Base-by-base conservation (phyloP, 2,113 vertebrate species). In the Anolis carolinensis region DNA sequence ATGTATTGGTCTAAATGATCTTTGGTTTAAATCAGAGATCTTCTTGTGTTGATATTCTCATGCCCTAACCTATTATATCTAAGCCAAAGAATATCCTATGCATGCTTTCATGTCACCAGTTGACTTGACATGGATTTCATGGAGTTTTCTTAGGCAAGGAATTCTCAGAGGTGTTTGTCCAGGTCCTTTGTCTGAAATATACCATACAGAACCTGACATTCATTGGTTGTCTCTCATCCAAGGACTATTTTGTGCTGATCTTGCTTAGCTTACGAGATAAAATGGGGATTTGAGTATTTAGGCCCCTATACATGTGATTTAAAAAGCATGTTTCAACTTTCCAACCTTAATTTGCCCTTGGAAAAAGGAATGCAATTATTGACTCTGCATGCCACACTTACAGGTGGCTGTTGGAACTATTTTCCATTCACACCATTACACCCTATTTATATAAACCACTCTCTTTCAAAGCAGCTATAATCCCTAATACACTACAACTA, bases 321-420 rank as follows among this genome's bases (percentile, higher is more conserved):
- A 83, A 84, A 88, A 55, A 14, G 10, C 59, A 63, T 0, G 72
- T 79, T 74, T 89, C n/a, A 52, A 63, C 59, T 87, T 36, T 82
- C 87, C 85, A 93, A 67, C 77, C 83, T 88, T 68, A 67, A 76
- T 39, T 16, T 88, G 83, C 3, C 88, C 87, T 90, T 85, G 75
- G 74, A n/a, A 85, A 81, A 1, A 77, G 62, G 25, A 79, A 85
- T 32, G 62, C 1, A 5, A 0, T 32, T 13, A 78, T 32, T 68
- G 8, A 18, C n/a, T 79, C 70, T 0, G 73, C n/a, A 13, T 39
- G n/a, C 25, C 75, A 44, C 52, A 14, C 0, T 44, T 7, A 65
- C 55, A 74, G 48, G 52, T 73, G 34, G 52, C 75, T 25, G 36
- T 67, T 65, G 52, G 52, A 59, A 62, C 59, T 67, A 10, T 52